A percentile compares a stretch with the other conserved stretches of the same genome.
These are phyloP conservation scores for Drosophila nigritarsus DNA, from an alignment of 2,888 invertebrate genomes.

Conservation along the genomic window DNA sequence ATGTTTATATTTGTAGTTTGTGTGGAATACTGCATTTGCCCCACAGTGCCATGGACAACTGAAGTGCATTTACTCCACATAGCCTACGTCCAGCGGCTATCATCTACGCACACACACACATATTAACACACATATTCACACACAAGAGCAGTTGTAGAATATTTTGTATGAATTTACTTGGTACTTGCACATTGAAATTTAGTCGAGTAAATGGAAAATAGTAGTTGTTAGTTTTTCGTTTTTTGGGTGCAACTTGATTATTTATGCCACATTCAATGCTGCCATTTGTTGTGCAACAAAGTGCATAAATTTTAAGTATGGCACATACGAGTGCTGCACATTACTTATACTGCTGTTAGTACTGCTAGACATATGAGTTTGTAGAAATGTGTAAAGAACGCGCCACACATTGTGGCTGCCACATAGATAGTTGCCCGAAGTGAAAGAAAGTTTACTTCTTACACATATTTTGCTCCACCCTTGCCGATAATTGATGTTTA, in stretches of 20 bases:
- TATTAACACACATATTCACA: neutral
- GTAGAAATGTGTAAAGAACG: neutral
- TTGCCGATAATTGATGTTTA: conserved; percentile 71
- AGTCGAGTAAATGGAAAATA: conserved; percentile 38
- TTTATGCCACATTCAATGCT: conserved; percentile 51
- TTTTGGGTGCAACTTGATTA: conserved; percentile 54
- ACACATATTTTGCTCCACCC: conserved; percentile 2
- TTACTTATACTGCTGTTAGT: conserved; percentile 19
- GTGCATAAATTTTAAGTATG: conserved; percentile 60
- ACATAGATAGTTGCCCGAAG: conserved; percentile 22
- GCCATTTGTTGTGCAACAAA: conserved; percentile 56
- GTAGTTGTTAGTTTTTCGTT: conserved; percentile 35
- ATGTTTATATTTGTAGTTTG: too few species aligned
- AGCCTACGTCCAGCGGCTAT: neutral
- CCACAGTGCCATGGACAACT: neutral
- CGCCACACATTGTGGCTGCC: conserved; percentile 13
- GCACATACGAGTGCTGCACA: conserved; percentile 16
- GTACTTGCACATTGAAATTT: conserved; percentile 38
- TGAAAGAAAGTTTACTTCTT: conserved; percentile 16
- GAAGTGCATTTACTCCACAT: neutral
- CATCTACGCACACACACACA: neutral
- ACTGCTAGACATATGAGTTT: neutral
- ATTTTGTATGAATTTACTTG: conserved; percentile 45
- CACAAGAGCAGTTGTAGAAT: conserved; percentile 15
- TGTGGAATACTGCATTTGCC: neutral